A percentile compares a stretch with the other conserved stretches of the same genome.
Conservation (phyloP, 2,888 invertebrate species). For the Ypsolopha sequella region DNA sequence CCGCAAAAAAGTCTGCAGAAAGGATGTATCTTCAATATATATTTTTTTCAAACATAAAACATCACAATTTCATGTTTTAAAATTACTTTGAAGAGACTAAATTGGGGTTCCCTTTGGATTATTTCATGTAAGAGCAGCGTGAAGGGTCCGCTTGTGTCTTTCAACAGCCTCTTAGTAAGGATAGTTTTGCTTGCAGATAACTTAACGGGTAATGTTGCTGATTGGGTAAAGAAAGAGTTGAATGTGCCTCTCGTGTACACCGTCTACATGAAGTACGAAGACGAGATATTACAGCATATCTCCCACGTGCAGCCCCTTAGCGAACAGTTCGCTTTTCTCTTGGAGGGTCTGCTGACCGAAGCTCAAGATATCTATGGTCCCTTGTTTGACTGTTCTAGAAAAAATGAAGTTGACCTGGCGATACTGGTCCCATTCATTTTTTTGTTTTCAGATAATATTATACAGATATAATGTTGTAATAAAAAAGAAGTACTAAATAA, state of each 20-base stretch:
- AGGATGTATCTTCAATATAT: no score
- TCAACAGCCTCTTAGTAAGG: neutral
- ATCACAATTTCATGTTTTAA: no score
- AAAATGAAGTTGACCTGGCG: no score
- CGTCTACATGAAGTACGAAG: slow-evolving; percentile 29
- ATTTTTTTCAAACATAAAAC: no score
- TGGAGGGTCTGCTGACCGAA: slow-evolving; percentile 33
- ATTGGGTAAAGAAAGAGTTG: slow-evolving; percentile 51
- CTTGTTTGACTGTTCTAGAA: slow-evolving; percentile 24
- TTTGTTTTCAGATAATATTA: no score
- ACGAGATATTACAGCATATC: slow-evolving; percentile 24
- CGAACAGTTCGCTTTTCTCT: slow-evolving; percentile 28
- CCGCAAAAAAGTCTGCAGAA: no score
- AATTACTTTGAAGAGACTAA: no score
- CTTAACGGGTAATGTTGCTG: slow-evolving; percentile 43
- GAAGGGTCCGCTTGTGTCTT: neutral
- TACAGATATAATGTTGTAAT: no score
- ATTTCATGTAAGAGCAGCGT: neutral
- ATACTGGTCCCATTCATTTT: no score
- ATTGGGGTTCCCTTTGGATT: no score
- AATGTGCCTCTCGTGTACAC: slow-evolving; percentile 52
- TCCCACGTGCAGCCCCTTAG: slow-evolving; percentile 25
- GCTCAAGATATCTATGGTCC: slow-evolving; percentile 46
- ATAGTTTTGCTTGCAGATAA: slow-evolving; percentile 29
- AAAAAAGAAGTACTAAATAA: no score